Conservation (phyloP, 2,113 vertebrate genomes). For the Cyphomyrus discorhynchus region DNA sequence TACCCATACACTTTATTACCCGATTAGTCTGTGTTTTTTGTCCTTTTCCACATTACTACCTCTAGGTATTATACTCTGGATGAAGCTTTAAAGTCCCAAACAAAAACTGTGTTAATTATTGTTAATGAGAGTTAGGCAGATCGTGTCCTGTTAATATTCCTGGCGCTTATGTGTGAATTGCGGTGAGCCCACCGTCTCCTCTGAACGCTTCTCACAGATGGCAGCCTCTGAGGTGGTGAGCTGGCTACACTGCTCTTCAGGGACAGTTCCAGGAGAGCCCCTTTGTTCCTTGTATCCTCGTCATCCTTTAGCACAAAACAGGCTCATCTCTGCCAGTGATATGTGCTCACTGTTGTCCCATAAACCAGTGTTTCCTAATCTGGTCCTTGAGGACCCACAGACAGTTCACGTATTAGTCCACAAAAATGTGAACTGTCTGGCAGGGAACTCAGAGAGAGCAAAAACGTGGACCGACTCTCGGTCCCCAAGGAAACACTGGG, state of each 20-base stretch:
- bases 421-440: background rate
- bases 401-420: background rate
- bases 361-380: background rate
- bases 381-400: background rate
- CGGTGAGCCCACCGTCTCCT: background rate
- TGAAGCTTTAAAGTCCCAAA: background rate
- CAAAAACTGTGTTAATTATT: slow-evolving; percentile 3
- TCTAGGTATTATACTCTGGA: background rate
- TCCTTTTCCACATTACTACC: background rate
- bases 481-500: background rate
- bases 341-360: background rate
- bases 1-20: background rate
- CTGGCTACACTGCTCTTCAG: background rate
- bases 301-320: background rate
- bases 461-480: background rate
- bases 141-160: background rate
- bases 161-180: background rate
- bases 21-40: background rate
- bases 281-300: background rate
- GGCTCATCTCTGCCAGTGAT: background rate
- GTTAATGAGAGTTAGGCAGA: slow-evolving; percentile 6
- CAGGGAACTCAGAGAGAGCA: background rate
- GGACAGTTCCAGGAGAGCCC: background rate
- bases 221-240: background rate
- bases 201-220: background rate